Conservation (phyloP, 2,113 vertebrate species). For the Sus scrofa region T2T-Sscrofa CM000816.6:40053501-40054000, state of each 20-base stretch:
- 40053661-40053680: neutral
- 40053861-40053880: neutral
- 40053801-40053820: neutral
- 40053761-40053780: neutral
- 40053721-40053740: neutral
- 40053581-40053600: neutral
- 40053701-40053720: neutral
- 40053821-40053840: neutral
- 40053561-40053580: neutral
- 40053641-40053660: too few species aligned
- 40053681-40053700: too few species aligned
- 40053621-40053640: conserved; percentile 18
- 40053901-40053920: neutral
- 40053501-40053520: neutral
- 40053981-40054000: neutral
- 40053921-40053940: neutral
- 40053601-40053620: neutral
- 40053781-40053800: neutral
- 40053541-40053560: neutral
- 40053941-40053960: neutral
- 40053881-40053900: neutral
- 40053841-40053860: neutral
- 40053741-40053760: neutral
- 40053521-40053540: neutral
- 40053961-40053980: neutral